Evolutionary conservation across 2,888 invertebrate species (phyloP).

Genomic region (Caenorhabditis panamensis): DNA sequence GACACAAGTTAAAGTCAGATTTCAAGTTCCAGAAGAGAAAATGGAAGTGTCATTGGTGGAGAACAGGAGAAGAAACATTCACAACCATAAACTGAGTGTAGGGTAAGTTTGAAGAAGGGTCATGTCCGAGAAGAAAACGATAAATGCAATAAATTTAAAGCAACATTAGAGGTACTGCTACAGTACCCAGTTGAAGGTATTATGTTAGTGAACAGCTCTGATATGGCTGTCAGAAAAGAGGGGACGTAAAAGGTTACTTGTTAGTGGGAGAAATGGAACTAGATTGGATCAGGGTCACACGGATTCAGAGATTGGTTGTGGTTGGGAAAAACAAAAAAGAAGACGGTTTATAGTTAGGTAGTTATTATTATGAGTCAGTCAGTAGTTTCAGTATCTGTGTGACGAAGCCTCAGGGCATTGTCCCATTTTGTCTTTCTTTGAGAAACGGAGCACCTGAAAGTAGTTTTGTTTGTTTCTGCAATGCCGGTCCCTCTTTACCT

Average conservation of each 20-base stretch:
- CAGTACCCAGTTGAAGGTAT: constrained; percentile 31
- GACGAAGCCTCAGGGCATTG: constrained; percentile 61
- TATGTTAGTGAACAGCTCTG: constrained; percentile 13
- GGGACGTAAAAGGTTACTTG: not conserved
- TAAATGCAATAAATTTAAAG: constrained; percentile 31
- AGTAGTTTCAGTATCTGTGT: constrained; percentile 47
- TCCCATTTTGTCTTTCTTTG: constrained; percentile 69
- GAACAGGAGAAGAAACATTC: constrained; percentile 5
- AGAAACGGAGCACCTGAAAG: constrained; percentile 71
- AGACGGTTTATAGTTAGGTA: too few species aligned
- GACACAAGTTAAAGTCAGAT: constrained; percentile 21
- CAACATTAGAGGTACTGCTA: constrained; percentile 37
- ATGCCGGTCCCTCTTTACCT: constrained; percentile 45
- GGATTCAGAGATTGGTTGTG: constrained; percentile 44
- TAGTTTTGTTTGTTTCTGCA: not conserved
- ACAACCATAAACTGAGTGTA: constrained; percentile 52
- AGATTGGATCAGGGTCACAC: constrained; percentile 64
- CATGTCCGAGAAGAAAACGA: constrained; percentile 20
- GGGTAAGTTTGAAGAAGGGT: constrained; percentile 16
- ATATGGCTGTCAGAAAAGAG: constrained; percentile 16
- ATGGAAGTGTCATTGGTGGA: constrained; percentile 8
- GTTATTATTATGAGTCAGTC: not conserved
- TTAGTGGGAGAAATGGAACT: constrained; percentile 34
- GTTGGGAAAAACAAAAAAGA: too few species aligned
- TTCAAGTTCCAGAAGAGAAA: not conserved